Evolutionary conservation across 2,888 invertebrate species (phyloP), one percentile per base, ranked within the genome.

Genomic region (Calephelis perditalis): DNA sequence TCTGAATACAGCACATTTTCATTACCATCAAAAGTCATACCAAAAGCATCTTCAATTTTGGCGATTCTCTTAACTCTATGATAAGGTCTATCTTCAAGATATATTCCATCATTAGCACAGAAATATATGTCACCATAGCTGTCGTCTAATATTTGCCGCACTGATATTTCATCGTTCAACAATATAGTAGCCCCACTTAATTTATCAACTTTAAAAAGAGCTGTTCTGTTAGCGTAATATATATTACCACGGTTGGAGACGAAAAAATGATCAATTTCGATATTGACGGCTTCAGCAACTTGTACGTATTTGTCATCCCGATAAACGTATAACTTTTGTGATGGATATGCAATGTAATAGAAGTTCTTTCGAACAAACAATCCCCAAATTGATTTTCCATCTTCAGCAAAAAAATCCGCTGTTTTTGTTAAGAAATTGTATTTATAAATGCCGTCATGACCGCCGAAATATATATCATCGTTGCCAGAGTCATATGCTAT

Each of bases 361-460:
- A 88, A 86, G 57, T 85, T 78, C 63, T 72, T 75, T 47, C 78
- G 75, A 1, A 87, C 73, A 58, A 82, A 86, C 37, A 88, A 52
- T 0, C 72, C 77, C 87, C 88, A 88, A 6, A 88, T 80, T 2
- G 86, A 86, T 61, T 78, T 84, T 2, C 84, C 85, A 63, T 78
- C 73, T 72, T 86, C 86, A 0, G 77, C 79, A 66, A 85, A 88
- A 60, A 77, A 85, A 8, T 85, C 84, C 0, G 85, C 88, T 35
- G 70, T 56, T 66, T 77, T 79, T 0, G 78, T 79, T 1, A 82
- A 61, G 62, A 85, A 86, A 60, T 85, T 85, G 63, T 84, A 87
- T 68, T 82, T 85, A 67, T 85, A 88, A 5, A 88, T 84, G 0
- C 88, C 88, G n/a, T 86, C 78, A 55, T 88, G 85, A 0, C 87